phyloP scores from a whole-genome alignment of 2,888 invertebrate species.

The Patella depressa region DNA sequence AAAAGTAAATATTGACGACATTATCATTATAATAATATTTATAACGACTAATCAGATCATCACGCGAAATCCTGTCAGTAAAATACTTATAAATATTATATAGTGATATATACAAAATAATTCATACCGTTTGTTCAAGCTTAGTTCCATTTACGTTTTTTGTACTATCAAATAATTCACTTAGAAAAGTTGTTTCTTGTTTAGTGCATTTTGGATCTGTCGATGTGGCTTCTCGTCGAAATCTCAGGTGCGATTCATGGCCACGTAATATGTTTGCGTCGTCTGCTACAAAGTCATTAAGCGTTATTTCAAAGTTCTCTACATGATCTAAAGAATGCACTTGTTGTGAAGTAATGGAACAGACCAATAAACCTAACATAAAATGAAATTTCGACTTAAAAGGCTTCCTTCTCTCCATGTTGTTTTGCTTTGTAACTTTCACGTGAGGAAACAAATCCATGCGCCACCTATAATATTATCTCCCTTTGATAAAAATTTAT shows the following conservation, averaged over 20 bases:
- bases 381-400: too few species aligned
- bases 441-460: slow-evolving; percentile 16
- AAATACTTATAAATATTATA: too few species aligned
- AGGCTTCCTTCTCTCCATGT: too few species aligned
- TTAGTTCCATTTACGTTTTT: slow-evolving; percentile 5
- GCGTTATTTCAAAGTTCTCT: neutral
- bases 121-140: neutral
- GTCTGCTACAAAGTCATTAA: too few species aligned
- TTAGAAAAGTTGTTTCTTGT: slow-evolving; percentile 15
- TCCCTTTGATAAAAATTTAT: too few species aligned
- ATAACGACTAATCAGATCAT: too few species aligned
- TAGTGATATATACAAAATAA: neutral
- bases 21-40: too few species aligned
- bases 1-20: too few species aligned
- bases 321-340: neutral
- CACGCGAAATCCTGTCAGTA: too few species aligned
- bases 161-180: slow-evolving; percentile 8
- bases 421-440: slow-evolving; percentile 11
- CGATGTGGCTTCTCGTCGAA: neutral
- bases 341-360: too few species aligned
- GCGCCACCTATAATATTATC: slow-evolving; percentile 11
- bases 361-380: too few species aligned
- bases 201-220: slow-evolving; percentile 7
- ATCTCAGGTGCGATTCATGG: neutral
- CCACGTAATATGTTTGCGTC: too few species aligned